These are phyloP conservation scores for Strix uralensis DNA, from an alignment of 2,113 vertebrate species.

Conservation along the genomic window DNA sequence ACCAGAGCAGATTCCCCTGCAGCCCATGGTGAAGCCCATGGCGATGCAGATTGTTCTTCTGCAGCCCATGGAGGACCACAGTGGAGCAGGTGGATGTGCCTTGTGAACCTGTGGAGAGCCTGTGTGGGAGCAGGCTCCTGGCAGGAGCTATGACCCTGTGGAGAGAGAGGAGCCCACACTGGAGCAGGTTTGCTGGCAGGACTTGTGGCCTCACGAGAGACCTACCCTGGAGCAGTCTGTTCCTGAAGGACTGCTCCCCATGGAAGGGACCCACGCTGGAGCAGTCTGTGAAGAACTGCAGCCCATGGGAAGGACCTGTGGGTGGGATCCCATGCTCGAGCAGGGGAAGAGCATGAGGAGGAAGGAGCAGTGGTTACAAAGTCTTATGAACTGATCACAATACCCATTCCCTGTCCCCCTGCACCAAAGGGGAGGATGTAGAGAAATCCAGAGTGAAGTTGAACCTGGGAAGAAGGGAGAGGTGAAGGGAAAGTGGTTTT, in stretches of 20 bases:
- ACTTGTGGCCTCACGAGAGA: fast-evolving
- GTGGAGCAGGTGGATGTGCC: background rate
- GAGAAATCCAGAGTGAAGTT: background rate
- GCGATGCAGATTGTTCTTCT: background rate
- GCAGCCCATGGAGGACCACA: background rate
- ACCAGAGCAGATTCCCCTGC: background rate
- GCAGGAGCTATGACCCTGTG: background rate
- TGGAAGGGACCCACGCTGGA: background rate
- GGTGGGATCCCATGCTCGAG: fast-evolving
- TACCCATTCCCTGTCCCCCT: fast-evolving
- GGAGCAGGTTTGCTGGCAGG: background rate
- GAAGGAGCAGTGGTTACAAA: background rate
- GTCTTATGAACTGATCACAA: fast-evolving
- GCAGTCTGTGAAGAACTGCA: background rate
- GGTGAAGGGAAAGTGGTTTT: background rate
- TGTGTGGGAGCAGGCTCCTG: background rate
- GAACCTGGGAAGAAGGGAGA: background rate
- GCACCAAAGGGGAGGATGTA: fast-evolving
- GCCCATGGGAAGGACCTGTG: background rate
- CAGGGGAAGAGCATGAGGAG: background rate
- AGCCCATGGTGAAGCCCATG: background rate
- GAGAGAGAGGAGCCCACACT: fast-evolving
- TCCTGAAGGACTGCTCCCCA: background rate
- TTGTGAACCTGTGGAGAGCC: too few species aligned
- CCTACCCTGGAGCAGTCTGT: fast-evolving